Evolutionary conservation across 2,888 invertebrate species (phyloP).

Genomic region (Cephus sareptanus): DNA sequence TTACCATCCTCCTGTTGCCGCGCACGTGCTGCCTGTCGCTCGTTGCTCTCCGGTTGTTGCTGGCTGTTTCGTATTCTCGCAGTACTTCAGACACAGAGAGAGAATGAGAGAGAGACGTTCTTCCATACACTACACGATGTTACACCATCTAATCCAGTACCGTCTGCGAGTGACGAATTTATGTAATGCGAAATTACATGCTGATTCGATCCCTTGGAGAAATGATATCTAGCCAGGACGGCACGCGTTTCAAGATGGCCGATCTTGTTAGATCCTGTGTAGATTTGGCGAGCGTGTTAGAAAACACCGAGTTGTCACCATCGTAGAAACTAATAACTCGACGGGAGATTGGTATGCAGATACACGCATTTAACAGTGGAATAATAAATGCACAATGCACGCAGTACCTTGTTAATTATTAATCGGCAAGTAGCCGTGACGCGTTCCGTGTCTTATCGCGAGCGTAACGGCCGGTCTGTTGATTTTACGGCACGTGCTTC

Average conservation of each 20-base stretch:
- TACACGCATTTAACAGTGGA: background rate
- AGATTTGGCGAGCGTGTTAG: background rate
- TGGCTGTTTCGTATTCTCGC: constrained; percentile 35
- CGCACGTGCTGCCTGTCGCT: constrained; percentile 34
- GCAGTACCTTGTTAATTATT: background rate
- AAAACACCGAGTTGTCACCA: background rate
- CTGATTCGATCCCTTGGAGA: background rate
- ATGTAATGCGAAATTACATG: background rate
- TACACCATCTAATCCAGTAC: background rate
- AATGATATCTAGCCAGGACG: background rate
- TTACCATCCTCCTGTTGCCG: constrained; percentile 35
- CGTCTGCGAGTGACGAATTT: background rate
- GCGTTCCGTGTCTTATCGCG: background rate
- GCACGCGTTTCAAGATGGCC: background rate
- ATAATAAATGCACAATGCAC: background rate
- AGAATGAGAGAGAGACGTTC: too few relatives aligned
- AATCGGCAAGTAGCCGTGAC: background rate
- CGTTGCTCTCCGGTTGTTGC: background rate
- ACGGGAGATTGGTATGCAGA: background rate
- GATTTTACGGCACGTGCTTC: background rate
- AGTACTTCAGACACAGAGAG: constrained; percentile 27
- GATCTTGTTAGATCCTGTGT: background rate
- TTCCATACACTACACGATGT: background rate
- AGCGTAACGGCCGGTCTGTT: background rate
- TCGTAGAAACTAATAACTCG: background rate